These are phyloP conservation scores for Vulpes lagopus DNA, from an alignment of 2,113 vertebrate genomes.

Conservation along the genomic window DNA sequence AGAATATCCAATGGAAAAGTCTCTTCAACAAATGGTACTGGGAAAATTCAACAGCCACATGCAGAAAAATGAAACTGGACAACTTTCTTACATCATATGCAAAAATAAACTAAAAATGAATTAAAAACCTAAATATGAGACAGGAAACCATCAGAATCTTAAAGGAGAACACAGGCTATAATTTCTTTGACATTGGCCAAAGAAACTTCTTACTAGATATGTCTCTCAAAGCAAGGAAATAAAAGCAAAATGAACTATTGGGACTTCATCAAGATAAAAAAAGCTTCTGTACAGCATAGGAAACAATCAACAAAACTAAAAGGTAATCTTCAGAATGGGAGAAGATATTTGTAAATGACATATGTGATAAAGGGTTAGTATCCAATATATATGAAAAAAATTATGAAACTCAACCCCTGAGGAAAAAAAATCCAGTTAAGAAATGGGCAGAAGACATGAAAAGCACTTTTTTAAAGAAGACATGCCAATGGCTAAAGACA, in stretches of 20 bases:
- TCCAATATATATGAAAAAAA: not conserved
- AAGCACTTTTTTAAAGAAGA: not conserved
- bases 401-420: not conserved
- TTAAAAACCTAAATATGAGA: not conserved
- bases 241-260: not conserved
- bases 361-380: not conserved
- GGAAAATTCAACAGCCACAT: not conserved
- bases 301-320: not conserved
- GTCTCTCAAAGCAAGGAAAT: not conserved
- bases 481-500: not conserved
- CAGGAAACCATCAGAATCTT: not conserved
- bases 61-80: not conserved
- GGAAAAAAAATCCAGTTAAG: not conserved
- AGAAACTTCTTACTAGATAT: not conserved
- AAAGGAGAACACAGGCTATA: not conserved
- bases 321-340: not conserved
- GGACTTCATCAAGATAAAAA: not conserved
- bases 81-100: not conserved
- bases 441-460: not conserved
- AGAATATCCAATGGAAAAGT: not conserved
- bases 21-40: not conserved
- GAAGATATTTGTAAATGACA: not conserved
- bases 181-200: not conserved
- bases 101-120: not conserved
- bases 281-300: not conserved